Base-by-base conservation (phyloP, 2,888 invertebrate species). In the Zaprionus obscuricornis region DNA sequence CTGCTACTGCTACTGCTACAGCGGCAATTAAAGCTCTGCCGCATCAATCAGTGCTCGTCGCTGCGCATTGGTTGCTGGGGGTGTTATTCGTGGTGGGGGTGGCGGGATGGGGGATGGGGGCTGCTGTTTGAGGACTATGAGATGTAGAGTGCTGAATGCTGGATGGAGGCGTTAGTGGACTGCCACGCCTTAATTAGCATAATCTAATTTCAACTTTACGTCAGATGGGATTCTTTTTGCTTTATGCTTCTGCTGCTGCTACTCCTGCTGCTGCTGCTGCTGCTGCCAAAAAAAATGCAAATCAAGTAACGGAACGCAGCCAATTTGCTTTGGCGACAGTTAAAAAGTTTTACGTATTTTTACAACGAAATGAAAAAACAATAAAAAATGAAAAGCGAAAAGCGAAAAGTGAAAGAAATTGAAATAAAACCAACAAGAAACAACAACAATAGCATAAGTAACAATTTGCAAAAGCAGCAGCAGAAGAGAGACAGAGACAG, bases 171-270 rank as follows among this genome's bases (percentile, higher is more conserved):
- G n/a, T n/a, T n/a, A n/a, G n/a, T n/a, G 11, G 39, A 31, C 31
- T 46, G 34, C 52, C 68, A 67, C 68, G 82, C 86, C 86, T 79
- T 86, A 86, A 86, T 86, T 88, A 86, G 77, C 86, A 86, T 88
- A 86, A 88, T 86, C 88, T 87, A 86, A 86, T 88, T 86, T 86
- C 68, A 72, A 82, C 67, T 79, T 85, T 68, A n/a, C n/a, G 66
- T 65, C 57, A 55, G 51, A 65, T 55, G 55, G 54, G 34, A 27
- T 18, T 27, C 43, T 57, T 29, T 20, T 6, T 10, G 14, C 7
- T 10, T 7, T 14, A n/a, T 6, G 6, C 46, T 52, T 49, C 62
- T 54, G 22, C 45, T 70, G 59, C 50, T 57, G 39, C 47, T 56
- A 54, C 43, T n/a, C n/a, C n/a, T n/a, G 29, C 10, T 29, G 18